Evolutionary conservation across 2,888 invertebrate species (phyloP).

Genomic region (Lepidochitona cinerea): DNA sequence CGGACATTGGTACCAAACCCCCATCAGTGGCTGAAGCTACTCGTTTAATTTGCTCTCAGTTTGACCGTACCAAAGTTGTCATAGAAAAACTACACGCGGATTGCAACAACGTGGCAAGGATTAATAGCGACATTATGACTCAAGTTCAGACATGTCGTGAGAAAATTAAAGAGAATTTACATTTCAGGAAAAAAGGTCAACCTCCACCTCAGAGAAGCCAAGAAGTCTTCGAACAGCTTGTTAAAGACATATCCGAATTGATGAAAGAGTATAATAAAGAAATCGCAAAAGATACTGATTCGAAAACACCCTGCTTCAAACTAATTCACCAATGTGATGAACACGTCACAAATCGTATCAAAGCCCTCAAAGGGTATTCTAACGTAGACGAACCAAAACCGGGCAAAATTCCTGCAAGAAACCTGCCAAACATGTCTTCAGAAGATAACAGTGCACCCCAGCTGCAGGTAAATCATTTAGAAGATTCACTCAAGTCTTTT

Average conservation of each 20-base stretch:
- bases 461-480: slow-evolving; percentile 19
- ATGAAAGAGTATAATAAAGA: slow-evolving; percentile 33
- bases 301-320: slow-evolving; percentile 38
- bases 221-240: slow-evolving; percentile 40
- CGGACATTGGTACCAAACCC: too few species aligned
- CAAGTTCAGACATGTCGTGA: slow-evolving; percentile 41
- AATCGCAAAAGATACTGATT: slow-evolving; percentile 39
- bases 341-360: slow-evolving; percentile 33
- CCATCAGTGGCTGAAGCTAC: too few species aligned
- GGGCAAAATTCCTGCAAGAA: background rate
- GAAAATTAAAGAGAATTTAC: slow-evolving; percentile 32
- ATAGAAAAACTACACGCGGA: slow-evolving; percentile 45
- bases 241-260: slow-evolving; percentile 44
- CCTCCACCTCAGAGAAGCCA: slow-evolving; percentile 36
- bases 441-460: background rate
- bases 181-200: background rate
- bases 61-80: slow-evolving; percentile 37
- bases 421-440: background rate
- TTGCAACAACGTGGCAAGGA: slow-evolving; percentile 39
- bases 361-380: slow-evolving; percentile 29
- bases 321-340: slow-evolving; percentile 41
- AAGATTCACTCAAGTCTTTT: slow-evolving; percentile 38
- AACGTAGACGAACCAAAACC: background rate
- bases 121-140: slow-evolving; percentile 40
- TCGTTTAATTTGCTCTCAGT: slow-evolving; percentile 17